Evolutionary conservation across 2,797 vertebrate genomes (phyloP), one percentile per base, ranked within the genome.

Genomic region (Bothrops alternatus): DNA sequence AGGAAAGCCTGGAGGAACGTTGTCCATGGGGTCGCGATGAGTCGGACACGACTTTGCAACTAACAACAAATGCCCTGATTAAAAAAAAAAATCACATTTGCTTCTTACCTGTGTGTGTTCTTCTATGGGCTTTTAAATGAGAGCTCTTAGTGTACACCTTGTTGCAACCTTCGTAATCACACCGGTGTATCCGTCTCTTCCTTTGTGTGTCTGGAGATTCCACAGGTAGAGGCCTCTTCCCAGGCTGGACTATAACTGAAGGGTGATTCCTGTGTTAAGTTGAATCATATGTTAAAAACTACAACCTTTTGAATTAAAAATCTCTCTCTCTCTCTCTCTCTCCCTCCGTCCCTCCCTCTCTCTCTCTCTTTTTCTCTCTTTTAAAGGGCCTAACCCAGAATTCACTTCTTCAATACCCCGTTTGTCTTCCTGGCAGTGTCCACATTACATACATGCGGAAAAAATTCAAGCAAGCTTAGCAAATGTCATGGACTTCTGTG

Each of bases 91-190:
- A 78, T 0, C 47, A 93, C 63, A 88, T 87, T 42, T 91, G 42
- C 28, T 82, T 90, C 90, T 86, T 96, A 99, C 99, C 99, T 96
- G 99, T 99, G 90, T 99, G 99, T 63, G 99, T 99, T 96, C 99
- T 98, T 96, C 99, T 98, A 96, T 99, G 99, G 18, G 99, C 99
- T 98, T 99, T 99, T 92, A 99, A 98, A 95, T 99, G 99, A 91
- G 99, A 99, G 96, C 99, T 99, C 96, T 99, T 99, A 93, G 99
- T 99, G 97, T 99, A 99, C 95, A 99, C 98, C 97, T 99, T 99
- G 97, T 99, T 99, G 96, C 99, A 99, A 86, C 98, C 99, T 1
- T 98, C 98, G 85, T 99, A 99, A 96, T 99, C 99, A 12, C 99
- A 99, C 93, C 98, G 97, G 96, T 99, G 99, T 97, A 99, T 99